phyloP scores from a whole-genome alignment of 1,140 invertebrate species.

The Belonocnema kinseyi region DNA sequence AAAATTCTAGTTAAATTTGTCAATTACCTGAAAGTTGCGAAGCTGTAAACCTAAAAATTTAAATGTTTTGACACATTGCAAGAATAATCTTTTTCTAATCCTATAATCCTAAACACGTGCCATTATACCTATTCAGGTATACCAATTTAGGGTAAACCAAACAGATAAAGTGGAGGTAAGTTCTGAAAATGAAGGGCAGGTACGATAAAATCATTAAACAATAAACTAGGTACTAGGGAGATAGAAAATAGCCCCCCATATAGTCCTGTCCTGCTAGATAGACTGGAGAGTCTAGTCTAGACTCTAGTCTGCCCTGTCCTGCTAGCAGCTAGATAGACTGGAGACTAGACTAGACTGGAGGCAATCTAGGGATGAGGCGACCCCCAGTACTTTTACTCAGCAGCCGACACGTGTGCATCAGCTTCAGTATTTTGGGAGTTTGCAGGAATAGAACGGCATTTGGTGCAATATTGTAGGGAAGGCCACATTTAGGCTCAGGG shows the following conservation, averaged over 20 bases:
- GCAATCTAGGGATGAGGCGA: background rate
- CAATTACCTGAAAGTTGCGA: background rate
- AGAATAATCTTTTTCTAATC: conserved; percentile 4
- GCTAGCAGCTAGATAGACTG: too few species aligned
- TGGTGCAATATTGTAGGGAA: conserved; percentile 39
- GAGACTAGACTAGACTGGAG: too few species aligned
- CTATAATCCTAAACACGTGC: background rate
- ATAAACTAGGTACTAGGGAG: background rate
- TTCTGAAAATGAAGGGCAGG: background rate
- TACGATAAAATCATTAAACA: conserved; percentile 7
- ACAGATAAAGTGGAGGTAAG: background rate
- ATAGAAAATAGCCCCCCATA: background rate
- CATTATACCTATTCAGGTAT: too few species aligned
- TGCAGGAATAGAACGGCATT: conserved; percentile 28
- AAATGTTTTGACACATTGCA: conserved; percentile 21
- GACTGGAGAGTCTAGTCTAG: too few species aligned
- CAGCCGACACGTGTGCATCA: conserved; percentile 22
- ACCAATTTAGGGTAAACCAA: background rate
- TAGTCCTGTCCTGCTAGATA: too few species aligned
- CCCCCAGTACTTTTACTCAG: background rate
- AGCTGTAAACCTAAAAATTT: background rate
- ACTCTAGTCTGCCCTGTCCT: too few species aligned
- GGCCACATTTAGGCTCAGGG: conserved; percentile 32
- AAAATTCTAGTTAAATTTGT: too few species aligned
- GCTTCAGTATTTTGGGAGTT: conserved; percentile 21